Conservation (phyloP, 2,113 vertebrate species). For the Corythaixoides concolor region DNA sequence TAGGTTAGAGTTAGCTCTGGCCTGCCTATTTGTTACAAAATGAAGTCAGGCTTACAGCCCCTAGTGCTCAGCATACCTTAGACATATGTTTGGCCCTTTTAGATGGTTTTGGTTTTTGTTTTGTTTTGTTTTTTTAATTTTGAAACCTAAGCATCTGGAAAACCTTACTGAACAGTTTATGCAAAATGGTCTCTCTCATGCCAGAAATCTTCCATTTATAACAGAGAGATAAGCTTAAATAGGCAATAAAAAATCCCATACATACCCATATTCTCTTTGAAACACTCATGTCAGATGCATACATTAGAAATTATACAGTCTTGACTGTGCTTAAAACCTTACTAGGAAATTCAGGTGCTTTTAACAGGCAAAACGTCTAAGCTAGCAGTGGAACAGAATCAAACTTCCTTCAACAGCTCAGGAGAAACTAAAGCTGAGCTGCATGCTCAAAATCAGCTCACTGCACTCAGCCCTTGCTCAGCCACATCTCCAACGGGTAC, state of each 20-base stretch:
- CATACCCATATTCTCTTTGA: background rate
- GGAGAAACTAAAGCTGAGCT: background rate
- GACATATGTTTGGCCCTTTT: background rate
- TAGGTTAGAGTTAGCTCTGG: background rate
- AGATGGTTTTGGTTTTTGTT: background rate
- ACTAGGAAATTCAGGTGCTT: background rate
- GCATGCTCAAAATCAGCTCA: background rate
- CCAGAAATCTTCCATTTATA: background rate
- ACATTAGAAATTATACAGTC: background rate
- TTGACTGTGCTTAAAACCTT: background rate
- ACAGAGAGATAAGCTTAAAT: background rate
- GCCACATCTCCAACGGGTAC: background rate
- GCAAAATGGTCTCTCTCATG: background rate
- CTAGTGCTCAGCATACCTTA: background rate
- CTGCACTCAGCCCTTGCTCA: background rate
- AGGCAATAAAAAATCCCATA: background rate
- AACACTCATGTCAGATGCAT: background rate
- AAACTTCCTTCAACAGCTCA: background rate
- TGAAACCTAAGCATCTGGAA: background rate
- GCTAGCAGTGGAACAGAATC: background rate
- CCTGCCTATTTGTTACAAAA: background rate
- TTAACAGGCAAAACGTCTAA: background rate
- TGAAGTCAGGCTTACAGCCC: background rate
- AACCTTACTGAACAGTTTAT: background rate
- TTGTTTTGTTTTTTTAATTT: background rate